Evolutionary conservation across 1,140 invertebrate genomes (phyloP).

Genomic region (Aporrectodea caliginosa): DNA sequence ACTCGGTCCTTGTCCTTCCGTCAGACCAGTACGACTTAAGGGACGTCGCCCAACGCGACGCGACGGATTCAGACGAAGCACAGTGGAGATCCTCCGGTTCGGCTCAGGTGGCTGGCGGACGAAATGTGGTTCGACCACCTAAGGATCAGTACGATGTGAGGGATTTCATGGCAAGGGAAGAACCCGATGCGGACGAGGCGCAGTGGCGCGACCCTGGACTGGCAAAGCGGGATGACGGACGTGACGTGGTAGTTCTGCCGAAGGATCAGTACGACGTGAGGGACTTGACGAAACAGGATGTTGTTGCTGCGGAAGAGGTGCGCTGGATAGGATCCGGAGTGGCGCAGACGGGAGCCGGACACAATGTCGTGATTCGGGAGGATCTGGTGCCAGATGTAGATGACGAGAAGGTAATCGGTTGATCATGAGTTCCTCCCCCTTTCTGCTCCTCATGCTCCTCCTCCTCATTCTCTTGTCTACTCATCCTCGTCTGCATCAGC

Average conservation of each 20-base stretch:
- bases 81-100: neutral
- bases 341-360: neutral
- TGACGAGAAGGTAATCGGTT: neutral
- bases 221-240: no score
- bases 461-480: no score
- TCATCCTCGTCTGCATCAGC: no score
- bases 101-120: neutral
- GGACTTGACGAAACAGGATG: neutral
- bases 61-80: neutral
- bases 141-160: neutral
- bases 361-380: neutral
- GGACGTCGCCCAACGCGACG: neutral
- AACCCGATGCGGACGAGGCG: neutral
- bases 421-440: no score
- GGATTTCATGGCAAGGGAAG: neutral
- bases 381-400: neutral
- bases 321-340: neutral
- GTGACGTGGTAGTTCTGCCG: no score
- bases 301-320: neutral
- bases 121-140: neutral
- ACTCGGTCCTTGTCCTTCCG: neutral
- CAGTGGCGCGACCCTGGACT: neutral
- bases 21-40: neutral
- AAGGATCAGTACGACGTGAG: neutral
- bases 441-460: no score